These are phyloP conservation scores for Ormyrus thymus DNA, from an alignment of 2,888 invertebrate species.

Conservation along the genomic window DNA sequence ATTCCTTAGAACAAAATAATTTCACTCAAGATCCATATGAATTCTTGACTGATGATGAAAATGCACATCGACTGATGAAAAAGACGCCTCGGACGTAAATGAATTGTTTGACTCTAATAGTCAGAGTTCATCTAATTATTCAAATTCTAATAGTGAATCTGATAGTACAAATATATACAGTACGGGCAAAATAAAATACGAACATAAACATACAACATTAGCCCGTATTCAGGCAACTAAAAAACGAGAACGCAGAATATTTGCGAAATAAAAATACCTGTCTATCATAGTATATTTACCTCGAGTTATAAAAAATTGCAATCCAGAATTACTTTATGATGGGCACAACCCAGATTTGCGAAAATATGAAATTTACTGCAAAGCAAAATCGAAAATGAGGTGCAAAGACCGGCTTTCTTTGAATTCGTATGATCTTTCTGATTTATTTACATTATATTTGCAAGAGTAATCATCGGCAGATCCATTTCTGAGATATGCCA, in stretches of 20 bases:
- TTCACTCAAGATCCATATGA: no score
- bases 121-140: no score
- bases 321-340: not conserved
- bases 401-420: no score
- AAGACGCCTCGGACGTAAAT: no score
- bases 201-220: not conserved
- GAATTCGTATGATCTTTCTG: conserved; percentile 52
- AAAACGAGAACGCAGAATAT: not conserved
- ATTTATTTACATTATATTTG: conserved; percentile 38
- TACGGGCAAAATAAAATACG: not conserved
- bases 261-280: not conserved
- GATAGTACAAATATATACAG: not conserved
- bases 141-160: no score
- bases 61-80: no score
- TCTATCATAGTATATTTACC: not conserved
- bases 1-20: no score
- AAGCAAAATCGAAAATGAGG: no score
- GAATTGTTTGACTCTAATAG: no score
- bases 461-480: conserved; percentile 21
- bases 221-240: not conserved
- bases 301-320: not conserved
- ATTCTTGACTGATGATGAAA: no score
- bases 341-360: not conserved
- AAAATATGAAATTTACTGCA: no score
- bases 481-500: conserved; percentile 22